Conservation (phyloP, 2,888 invertebrate genomes). For the Lissonota sp. region DNA sequence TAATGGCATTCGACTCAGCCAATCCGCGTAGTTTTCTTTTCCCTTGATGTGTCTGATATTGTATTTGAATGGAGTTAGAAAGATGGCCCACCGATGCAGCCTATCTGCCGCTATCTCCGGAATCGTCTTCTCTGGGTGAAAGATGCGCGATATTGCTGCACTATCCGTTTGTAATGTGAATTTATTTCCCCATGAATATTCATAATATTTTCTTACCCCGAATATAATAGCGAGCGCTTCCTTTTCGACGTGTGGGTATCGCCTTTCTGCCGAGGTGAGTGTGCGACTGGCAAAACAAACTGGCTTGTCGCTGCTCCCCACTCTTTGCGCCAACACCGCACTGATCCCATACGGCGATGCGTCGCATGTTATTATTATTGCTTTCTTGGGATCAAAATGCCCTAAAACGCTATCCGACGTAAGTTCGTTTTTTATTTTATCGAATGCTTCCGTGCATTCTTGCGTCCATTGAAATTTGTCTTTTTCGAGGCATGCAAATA, state of each 20-base stretch:
- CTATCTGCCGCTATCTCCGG: conserved; percentile 49
- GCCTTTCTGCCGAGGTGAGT: conserved; percentile 30
- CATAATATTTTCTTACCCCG: conserved; percentile 49
- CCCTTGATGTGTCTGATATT: conserved; percentile 43
- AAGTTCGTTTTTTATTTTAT: conserved; percentile 63
- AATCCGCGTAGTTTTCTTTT: conserved; percentile 25
- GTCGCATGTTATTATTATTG: conserved; percentile 55
- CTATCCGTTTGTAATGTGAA: conserved; percentile 61
- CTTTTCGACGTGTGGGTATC: conserved; percentile 53
- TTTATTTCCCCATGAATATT: conserved; percentile 50
- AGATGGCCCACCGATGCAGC: conserved; percentile 58
- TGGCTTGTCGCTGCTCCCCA: conserved; percentile 71
- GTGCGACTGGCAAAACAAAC: conserved; percentile 67
- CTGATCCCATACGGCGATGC: conserved; percentile 61
- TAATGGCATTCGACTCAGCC: conserved; percentile 40
- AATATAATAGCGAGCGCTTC: conserved; percentile 57
- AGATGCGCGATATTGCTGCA: conserved; percentile 45
- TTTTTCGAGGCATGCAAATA: conserved; percentile 21
- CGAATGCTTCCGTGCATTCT: conserved; percentile 68
- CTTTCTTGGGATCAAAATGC: conserved; percentile 58
- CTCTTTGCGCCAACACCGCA: conserved; percentile 71
- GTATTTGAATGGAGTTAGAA: conserved; percentile 48
- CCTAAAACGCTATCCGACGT: conserved; percentile 45
- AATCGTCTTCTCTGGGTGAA: conserved; percentile 45
- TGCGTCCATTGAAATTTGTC: conserved; percentile 65